Evolutionary conservation across 2,113 vertebrate genomes (phyloP).

Genomic region (Calcarius ornatus): DNA sequence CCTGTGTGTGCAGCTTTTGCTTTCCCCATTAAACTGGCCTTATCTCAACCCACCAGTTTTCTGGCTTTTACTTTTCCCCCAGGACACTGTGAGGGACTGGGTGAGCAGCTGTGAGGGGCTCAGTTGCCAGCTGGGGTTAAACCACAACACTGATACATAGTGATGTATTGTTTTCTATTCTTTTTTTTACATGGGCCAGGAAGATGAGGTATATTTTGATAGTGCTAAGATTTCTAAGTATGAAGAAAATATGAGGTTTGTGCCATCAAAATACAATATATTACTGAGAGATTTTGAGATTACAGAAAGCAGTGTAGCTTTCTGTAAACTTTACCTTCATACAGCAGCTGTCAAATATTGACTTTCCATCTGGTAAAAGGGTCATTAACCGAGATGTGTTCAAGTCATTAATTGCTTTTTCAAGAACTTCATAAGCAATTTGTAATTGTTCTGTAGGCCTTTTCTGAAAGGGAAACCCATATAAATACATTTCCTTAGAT

Average conservation of each 20-base stretch:
- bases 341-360: constrained; percentile 75
- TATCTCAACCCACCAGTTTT: neutral
- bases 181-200: neutral
- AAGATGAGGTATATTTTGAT: neutral
- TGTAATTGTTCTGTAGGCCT: constrained; percentile 72
- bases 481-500: neutral
- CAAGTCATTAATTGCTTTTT: constrained; percentile 74
- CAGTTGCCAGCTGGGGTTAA: neutral
- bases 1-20: neutral
- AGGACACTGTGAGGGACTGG: neutral
- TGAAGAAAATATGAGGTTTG: neutral
- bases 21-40: neutral
- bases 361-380: constrained; percentile 62
- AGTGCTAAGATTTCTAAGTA: neutral
- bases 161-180: neutral
- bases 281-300: neutral
- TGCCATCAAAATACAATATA: neutral
- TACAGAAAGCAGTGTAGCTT: neutral
- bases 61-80: neutral
- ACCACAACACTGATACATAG: neutral
- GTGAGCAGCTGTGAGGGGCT: neutral
- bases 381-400: constrained; percentile 45
- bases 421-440: constrained; percentile 76
- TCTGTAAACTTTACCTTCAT: constrained; percentile 75
- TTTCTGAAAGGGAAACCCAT: constrained; percentile 72